Conservation (phyloP, 2,113 vertebrate species). For the Podarcis muralis region DNA sequence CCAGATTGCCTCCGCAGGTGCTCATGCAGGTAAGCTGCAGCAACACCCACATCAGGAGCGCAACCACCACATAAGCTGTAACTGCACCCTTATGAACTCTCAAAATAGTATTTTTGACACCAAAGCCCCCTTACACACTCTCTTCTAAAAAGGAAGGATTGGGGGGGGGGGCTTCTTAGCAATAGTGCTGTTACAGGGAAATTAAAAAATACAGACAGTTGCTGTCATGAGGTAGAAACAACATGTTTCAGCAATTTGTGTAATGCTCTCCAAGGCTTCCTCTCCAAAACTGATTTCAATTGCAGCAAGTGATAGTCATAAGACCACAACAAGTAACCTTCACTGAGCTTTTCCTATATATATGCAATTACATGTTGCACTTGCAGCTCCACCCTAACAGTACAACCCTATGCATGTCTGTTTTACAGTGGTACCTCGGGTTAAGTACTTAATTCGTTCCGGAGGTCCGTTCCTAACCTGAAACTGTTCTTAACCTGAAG, state of each 20-base stretch:
- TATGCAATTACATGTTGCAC: too few species aligned
- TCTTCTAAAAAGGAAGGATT: not conserved
- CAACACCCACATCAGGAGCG: too few species aligned
- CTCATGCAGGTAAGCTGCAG: too few species aligned
- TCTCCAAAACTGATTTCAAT: not conserved
- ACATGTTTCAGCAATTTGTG: not conserved
- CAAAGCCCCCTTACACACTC: not conserved
- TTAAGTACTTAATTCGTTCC: too few species aligned
- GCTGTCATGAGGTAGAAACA: fast-evolving
- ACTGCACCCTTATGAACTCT: not conserved
- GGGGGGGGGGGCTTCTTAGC: not conserved
- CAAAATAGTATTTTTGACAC: not conserved
- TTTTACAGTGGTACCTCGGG: too few species aligned
- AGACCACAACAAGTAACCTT: not conserved
- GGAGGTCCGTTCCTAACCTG: too few species aligned
- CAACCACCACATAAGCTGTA: fast-evolving
- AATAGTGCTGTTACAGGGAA: not conserved
- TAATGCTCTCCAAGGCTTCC: not conserved
- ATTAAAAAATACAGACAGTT: not conserved
- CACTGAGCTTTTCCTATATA: too few species aligned
- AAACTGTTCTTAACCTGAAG: too few species aligned
- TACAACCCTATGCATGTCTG: too few species aligned
- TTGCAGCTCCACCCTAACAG: too few species aligned
- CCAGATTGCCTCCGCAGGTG: too few species aligned
- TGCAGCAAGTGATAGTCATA: not conserved